These are phyloP conservation scores for Strigops habroptila DNA, from an alignment of 2,113 vertebrate species.

Conservation along the genomic window DNA sequence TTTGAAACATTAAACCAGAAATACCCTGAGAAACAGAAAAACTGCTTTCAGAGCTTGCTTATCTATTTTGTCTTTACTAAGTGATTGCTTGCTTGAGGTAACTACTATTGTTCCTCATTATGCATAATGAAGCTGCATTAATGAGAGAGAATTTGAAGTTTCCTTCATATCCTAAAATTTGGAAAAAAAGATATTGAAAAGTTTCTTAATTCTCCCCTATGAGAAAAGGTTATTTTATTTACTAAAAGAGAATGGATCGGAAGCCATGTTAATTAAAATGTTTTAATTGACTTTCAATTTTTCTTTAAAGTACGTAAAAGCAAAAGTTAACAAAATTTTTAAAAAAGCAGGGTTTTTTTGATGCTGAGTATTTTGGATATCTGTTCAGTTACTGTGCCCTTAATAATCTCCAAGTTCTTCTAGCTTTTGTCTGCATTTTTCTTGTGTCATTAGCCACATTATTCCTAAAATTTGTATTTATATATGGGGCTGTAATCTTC, in stretches of 20 bases:
- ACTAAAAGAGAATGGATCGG: background rate
- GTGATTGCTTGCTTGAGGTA: background rate
- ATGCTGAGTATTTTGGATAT: background rate
- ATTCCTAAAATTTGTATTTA: background rate
- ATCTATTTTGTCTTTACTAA: background rate
- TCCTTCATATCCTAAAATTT: background rate
- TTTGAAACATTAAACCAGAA: background rate
- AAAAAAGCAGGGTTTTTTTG: rapidly evolving
- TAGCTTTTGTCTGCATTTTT: background rate
- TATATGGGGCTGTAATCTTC: background rate
- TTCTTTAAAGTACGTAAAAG: background rate
- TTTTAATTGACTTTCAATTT: background rate
- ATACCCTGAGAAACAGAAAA: background rate
- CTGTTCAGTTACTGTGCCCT: background rate
- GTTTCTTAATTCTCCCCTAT: background rate
- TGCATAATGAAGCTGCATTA: background rate
- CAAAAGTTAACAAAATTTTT: background rate
- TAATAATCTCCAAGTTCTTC: background rate
- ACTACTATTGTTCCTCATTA: background rate
- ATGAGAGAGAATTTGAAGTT: background rate
- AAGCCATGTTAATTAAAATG: rapidly evolving
- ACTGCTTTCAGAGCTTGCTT: background rate
- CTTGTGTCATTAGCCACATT: rapidly evolving
- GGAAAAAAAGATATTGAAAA: background rate
- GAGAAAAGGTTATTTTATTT: background rate